Evolutionary conservation across 2,888 invertebrate species (phyloP).

Genomic region (Congeria kusceri): DNA sequence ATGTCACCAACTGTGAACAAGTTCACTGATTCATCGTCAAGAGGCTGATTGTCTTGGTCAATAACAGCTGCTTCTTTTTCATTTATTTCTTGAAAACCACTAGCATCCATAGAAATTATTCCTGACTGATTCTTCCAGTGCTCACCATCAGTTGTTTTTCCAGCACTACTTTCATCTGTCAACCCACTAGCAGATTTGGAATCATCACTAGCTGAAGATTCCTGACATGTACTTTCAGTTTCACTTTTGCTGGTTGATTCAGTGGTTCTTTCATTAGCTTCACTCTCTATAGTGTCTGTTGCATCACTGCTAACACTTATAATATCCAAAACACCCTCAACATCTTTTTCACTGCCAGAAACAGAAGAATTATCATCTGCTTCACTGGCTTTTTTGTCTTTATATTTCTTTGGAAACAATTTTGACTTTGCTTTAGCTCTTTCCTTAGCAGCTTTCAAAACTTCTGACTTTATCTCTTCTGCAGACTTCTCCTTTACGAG

Average conservation of each 20-base stretch:
- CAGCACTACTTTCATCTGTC: background rate
- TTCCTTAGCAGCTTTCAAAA: constrained; percentile 63
- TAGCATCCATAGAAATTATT: constrained; percentile 5
- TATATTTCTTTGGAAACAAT: constrained; percentile 49
- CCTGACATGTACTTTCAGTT: too few relatives aligned
- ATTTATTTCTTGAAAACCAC: constrained; percentile 44
- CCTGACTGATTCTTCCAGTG: background rate
- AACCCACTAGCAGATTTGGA: background rate
- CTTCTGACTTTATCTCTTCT: constrained; percentile 62
- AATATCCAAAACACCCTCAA: background rate
- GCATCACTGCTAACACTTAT: too few relatives aligned
- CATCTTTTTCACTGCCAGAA: background rate
- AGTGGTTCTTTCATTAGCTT: too few relatives aligned
- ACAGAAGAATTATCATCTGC: too few relatives aligned
- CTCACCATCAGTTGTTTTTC: constrained; percentile 3
- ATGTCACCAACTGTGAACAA: too few relatives aligned
- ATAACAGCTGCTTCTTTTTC: constrained; percentile 16
- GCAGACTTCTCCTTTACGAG: constrained; percentile 51
- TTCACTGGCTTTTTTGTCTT: background rate
- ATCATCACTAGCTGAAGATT: background rate
- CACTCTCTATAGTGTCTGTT: too few relatives aligned
- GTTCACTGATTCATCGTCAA: too few relatives aligned
- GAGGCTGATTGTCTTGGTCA: too few relatives aligned
- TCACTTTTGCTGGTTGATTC: too few relatives aligned
- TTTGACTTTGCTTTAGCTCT: constrained; percentile 60